Evolutionary conservation across 2,888 invertebrate species (phyloP), one percentile per base, ranked within the genome.

Genomic region (Lasioglossum leucozonium): DNA sequence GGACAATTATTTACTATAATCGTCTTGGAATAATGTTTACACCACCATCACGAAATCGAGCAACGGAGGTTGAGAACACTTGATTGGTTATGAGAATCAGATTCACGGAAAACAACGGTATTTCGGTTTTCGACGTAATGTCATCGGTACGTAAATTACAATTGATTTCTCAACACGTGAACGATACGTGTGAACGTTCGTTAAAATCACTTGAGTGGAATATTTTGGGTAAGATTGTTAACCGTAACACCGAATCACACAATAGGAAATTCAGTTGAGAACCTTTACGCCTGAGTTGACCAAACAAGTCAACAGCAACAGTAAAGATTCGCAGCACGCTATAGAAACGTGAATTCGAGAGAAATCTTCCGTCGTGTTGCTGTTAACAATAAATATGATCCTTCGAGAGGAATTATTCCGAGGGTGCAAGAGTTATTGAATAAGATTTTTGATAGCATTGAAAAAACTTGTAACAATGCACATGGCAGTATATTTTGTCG

Each of bases 401-500:
- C 10, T 30, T 72, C 72, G 16, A 4, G 13, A 10, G 1, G 10
- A 13, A 51, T 30, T n/a, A 62, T 58, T 73, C 65, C 18, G 11
- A 18, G 11, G 1, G 16, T 37, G 11, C 16, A 13, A 16, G 26
- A 58, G 77, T 67, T 58, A n/a, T 72, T 67, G 18, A 30, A 72
- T 10, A 47, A 62, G 71, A 22, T 87, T 77, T 72, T 82, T 65
- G 84, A 72, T 75, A 81, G 87, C 37, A 81, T 65, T 79, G 78
- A 71, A 79, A 85, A 87, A 81, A 79, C 62, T 65, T 77, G 80
- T 86, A 87, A 89, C 82, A 87, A 87, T 89, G 88, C 92, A 92
- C 91, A 92, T 90, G 90, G 90, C 82, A 90, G 77, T 55, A 82
- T 47, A 71, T 75, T 40, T 65, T 55, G 40, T 77, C 40, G 26